Percentiles rank a stretch among this genome's conserved stretches.
Evolutionary conservation across 2,888 invertebrate species (phyloP).

Genomic region (Caenorhabditis imperialis): DNA sequence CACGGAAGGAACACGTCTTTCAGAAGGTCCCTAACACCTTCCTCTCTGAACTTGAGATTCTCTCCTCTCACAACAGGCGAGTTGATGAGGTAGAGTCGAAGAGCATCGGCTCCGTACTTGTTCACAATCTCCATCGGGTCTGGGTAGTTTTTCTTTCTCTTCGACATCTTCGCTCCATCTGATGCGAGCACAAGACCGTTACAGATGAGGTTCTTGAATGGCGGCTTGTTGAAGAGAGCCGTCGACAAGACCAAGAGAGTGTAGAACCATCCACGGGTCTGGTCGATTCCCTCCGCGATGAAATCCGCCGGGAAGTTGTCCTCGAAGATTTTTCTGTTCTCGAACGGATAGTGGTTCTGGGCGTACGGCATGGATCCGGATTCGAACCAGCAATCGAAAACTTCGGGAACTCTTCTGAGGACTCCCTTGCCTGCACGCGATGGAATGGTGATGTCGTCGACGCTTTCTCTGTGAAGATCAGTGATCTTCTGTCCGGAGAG

Average conservation of each 20-base stretch:
- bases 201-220: slow-evolving; percentile 96
- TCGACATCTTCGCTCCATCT: slow-evolving; percentile 99
- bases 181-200: slow-evolving; percentile 93
- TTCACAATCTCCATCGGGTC: slow-evolving; percentile 90
- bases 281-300: slow-evolving; percentile 90
- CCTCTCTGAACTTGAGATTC: slow-evolving; percentile 94
- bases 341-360: slow-evolving; percentile 95
- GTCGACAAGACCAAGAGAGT: slow-evolving; percentile 97
- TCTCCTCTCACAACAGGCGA: slow-evolving; percentile 98
- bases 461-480: slow-evolving; percentile 94
- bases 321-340: slow-evolving; percentile 84
- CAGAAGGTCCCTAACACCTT: slow-evolving; percentile 94
- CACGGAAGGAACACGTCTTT: slow-evolving; percentile 98
- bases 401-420: slow-evolving; percentile 87
- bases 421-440: slow-evolving; percentile 89
- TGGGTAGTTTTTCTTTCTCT: slow-evolving; percentile 97
- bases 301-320: slow-evolving; percentile 97
- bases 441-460: slow-evolving; percentile 93
- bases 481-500: slow-evolving; percentile 87
- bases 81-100: slow-evolving; percentile 94
- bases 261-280: slow-evolving; percentile 84
- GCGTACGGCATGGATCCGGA: slow-evolving; percentile 99
- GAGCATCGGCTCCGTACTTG: slow-evolving; percentile 96
- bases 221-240: slow-evolving; percentile 93
- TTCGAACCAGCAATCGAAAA: slow-evolving; percentile 99